These are phyloP conservation scores for Dermolepida albohirtum DNA, from an alignment of 2,888 invertebrate genomes.

Conservation along the genomic window DNA sequence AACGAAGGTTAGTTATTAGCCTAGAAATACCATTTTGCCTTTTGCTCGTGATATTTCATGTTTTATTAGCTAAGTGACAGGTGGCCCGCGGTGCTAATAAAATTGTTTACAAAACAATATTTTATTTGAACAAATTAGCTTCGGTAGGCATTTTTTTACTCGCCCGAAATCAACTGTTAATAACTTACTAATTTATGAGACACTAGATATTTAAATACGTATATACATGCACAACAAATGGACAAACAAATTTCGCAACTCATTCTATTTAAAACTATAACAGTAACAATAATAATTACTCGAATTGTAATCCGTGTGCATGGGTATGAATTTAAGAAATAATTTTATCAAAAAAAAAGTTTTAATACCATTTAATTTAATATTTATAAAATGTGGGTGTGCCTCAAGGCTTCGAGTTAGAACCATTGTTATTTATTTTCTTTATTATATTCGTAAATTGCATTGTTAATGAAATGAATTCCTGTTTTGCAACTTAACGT, in stretches of 20 bases:
- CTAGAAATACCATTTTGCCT: constrained; percentile 8
- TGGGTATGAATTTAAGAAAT: too few relatives aligned
- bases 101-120: constrained; percentile 33
- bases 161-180: constrained; percentile 1
- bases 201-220: not conserved
- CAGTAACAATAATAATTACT: not conserved
- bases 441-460: too few relatives aligned
- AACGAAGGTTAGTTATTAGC: constrained; percentile 1
- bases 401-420: too few relatives aligned
- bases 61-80: constrained; percentile 31
- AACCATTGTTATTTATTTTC: too few relatives aligned
- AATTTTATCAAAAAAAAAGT: not conserved
- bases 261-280: not conserved
- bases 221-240: not conserved
- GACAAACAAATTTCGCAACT: constrained; percentile 17
- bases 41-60: constrained; percentile 22
- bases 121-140: constrained; percentile 30
- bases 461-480: too few relatives aligned
- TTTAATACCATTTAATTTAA: too few relatives aligned
- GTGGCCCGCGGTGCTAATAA: constrained; percentile 32
- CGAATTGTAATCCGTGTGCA: too few relatives aligned
- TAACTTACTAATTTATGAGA: constrained; percentile 4
- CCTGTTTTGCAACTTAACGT: too few relatives aligned
- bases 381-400: too few relatives aligned
- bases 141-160: not conserved